A percentile compares a stretch with the other conserved stretches of the same genome.
Conservation (phyloP, 1,140 invertebrate species). For the Schlechtendalia chinensis region DNA sequence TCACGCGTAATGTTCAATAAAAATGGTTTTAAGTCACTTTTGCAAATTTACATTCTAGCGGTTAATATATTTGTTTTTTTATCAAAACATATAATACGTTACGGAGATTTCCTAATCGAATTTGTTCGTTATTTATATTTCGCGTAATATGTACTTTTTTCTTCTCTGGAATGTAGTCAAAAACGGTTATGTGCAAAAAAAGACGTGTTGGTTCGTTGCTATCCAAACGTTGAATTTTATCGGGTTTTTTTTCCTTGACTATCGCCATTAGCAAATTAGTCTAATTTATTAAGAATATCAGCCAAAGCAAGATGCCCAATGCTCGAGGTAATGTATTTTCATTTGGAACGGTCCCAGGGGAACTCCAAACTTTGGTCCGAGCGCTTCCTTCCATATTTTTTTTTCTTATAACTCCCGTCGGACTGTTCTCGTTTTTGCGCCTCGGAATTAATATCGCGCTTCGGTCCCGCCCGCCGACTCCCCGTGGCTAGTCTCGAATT, state of each 20-base stretch:
- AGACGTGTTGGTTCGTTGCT: background rate
- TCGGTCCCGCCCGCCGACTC: conserved; percentile 18
- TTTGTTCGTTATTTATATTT: background rate
- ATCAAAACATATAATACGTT: background rate
- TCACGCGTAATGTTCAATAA: no score
- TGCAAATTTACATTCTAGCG: no score
- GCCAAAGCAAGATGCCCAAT: conserved; percentile 27
- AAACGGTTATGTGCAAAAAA: background rate
- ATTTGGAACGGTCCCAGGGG: conserved; percentile 47
- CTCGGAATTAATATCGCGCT: conserved; percentile 34
- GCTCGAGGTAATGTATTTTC: conserved; percentile 43
- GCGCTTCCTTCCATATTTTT: conserved; percentile 17
- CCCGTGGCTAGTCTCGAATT: conserved; percentile 24
- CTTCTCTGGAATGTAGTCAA: background rate
- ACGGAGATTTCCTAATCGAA: background rate
- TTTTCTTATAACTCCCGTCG: conserved; percentile 30
- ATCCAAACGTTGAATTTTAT: background rate
- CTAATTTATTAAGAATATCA: conserved; percentile 45
- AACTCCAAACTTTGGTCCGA: conserved; percentile 45
- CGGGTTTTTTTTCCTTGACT: background rate
- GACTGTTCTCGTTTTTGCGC: conserved; percentile 30
- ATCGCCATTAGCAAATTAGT: conserved; percentile 45
- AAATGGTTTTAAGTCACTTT: no score
- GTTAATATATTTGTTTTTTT: background rate
- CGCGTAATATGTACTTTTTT: background rate